Evolutionary conservation across 1,140 invertebrate species (phyloP).

Genomic region (Panulirus ornatus): DNA sequence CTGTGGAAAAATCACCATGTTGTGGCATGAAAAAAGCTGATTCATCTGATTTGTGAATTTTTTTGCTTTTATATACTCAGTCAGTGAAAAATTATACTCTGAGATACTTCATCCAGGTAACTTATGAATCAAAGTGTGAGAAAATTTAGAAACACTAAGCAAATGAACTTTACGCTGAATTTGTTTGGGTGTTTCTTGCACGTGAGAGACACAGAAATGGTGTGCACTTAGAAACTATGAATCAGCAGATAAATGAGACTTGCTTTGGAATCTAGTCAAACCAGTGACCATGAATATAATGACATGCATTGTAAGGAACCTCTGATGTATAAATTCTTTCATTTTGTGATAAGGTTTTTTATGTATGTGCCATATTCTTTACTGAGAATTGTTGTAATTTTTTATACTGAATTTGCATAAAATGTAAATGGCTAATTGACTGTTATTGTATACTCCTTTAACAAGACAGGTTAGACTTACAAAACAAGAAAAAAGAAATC

Average conservation of each 20-base stretch:
- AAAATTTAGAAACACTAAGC: too few relatives aligned
- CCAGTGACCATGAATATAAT: constrained; percentile 21
- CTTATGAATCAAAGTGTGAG: too few relatives aligned
- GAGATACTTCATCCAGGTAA: too few relatives aligned
- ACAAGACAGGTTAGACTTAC: too few relatives aligned
- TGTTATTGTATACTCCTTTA: constrained; percentile 10
- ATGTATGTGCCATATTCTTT: constrained; percentile 48
- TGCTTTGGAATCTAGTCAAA: constrained; percentile 33
- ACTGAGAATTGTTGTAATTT: constrained; percentile 43
- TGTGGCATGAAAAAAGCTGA: too few relatives aligned
- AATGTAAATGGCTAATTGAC: constrained; percentile 24
- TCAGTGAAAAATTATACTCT: too few relatives aligned
- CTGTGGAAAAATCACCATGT: neutral
- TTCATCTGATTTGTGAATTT: too few relatives aligned
- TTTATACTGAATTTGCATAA: constrained; percentile 61
- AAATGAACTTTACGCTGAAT: too few relatives aligned
- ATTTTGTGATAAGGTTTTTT: constrained; percentile 5
- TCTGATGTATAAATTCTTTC: constrained; percentile 26
- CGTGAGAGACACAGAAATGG: neutral
- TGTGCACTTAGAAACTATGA: neutral
- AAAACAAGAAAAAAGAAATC: too few relatives aligned
- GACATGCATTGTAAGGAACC: constrained; percentile 20
- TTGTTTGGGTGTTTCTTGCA: too few relatives aligned
- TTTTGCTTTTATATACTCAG: too few relatives aligned
- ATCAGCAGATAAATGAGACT: neutral